Percentiles rank a stretch among this genome's conserved stretches.
Evolutionary conservation across 2,888 invertebrate genomes (phyloP).

Genomic region (Drosophila paucipuncta): DNA sequence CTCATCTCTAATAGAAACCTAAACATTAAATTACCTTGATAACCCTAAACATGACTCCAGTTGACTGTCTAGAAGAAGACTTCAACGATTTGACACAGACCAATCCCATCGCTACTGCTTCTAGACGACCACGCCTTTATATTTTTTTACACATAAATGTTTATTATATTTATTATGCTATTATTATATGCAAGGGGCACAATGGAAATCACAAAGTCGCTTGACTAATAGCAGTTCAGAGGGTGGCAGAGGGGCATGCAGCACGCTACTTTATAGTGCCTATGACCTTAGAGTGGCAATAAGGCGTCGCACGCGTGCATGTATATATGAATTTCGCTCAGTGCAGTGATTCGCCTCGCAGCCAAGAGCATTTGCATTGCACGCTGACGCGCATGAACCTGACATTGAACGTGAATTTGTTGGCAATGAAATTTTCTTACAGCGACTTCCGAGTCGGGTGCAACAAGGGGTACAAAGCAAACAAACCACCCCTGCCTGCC

Average conservation of each 20-base stretch:
- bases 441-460: constrained; percentile 34
- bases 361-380: constrained; percentile 53
- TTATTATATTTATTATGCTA: background rate
- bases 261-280: constrained; percentile 5
- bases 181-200: background rate
- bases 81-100: background rate
- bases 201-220: background rate
- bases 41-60: background rate
- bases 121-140: background rate
- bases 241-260: background rate
- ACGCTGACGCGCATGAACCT: constrained; percentile 69
- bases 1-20: background rate
- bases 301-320: background rate
- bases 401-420: constrained; percentile 77
- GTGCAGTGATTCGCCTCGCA: constrained; percentile 6
- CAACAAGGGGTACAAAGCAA: background rate
- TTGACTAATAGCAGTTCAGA: background rate
- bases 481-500: background rate
- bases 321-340: background rate
- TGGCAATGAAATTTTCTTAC: constrained; percentile 74
- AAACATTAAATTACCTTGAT: background rate
- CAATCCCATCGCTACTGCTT: background rate
- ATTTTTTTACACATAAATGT: background rate
- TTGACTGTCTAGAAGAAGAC: background rate
- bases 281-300: constrained; percentile 22